These are phyloP conservation scores for Herminia tarsipennalis DNA, from an alignment of 2,888 invertebrate species.

Conservation along the genomic window DNA sequence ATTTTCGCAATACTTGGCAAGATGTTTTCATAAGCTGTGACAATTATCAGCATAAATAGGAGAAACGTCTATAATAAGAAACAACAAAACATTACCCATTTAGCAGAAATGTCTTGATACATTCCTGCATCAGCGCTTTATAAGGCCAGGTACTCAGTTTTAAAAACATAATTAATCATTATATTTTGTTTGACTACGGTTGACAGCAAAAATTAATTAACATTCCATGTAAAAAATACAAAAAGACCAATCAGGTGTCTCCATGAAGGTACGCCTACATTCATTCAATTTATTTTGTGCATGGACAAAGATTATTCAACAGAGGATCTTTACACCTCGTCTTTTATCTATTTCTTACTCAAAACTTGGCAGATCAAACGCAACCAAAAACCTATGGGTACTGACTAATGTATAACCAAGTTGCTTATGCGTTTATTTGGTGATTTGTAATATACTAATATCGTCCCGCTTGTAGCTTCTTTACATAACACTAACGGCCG, in stretches of 20 bases:
- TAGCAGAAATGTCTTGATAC: conserved; percentile 21
- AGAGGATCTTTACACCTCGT: background rate
- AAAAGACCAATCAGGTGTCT: conserved; percentile 77
- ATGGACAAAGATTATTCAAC: conserved; percentile 60
- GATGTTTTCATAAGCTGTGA: too few relatives aligned
- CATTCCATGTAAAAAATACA: conserved; percentile 77
- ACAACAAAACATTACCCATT: conserved; percentile 24
- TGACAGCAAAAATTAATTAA: conserved; percentile 84
- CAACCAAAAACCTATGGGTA: too few relatives aligned
- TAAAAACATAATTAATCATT: conserved; percentile 77
- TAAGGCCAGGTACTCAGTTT: conserved; percentile 49
- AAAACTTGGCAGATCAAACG: too few relatives aligned
- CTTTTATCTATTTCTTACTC: too few relatives aligned
- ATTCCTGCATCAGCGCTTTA: conserved; percentile 37
- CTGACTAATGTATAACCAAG: too few relatives aligned
- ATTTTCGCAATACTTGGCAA: too few relatives aligned
- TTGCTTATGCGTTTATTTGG: too few relatives aligned
- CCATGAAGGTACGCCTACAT: conserved; percentile 73
- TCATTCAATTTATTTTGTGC: conserved; percentile 77
- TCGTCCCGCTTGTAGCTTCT: too few relatives aligned
- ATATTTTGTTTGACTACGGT: conserved; percentile 76
- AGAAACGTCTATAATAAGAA: conserved; percentile 23
- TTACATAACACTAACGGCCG: too few relatives aligned
- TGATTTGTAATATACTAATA: too few relatives aligned
- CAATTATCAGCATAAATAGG: background rate